Evolutionary conservation across 2,888 invertebrate genomes (phyloP), one percentile per base, ranked within the genome.

Genomic region (Pollenia amentaria): DNA sequence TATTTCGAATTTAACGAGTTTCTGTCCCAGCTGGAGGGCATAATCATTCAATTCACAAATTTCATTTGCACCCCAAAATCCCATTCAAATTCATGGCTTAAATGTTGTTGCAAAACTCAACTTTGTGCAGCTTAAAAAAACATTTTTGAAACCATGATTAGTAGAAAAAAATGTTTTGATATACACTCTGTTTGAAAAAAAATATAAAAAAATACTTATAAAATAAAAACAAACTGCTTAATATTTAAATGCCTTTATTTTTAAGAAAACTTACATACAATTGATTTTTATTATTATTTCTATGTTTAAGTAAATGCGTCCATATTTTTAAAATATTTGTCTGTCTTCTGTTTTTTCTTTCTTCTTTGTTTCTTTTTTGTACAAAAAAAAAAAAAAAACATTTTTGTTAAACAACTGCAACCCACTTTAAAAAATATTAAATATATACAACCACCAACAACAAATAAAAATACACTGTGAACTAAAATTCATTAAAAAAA

Each of bases 251-350:
- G 83, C 65, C 73, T 67, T 79, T 62, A 79, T 60, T 73, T 84
- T 73, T 75, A 84, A 79, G 84, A 72, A 76, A n/a, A 80, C 11
- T 40, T 73, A 60, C 16, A 29, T 29, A 29, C 29, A 29, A 76
- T 62, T 44, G 18, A 57, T 55, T 65, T 78, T 77, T 64, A 69
- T 67, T 82, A 82, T 72, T 40, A 57, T 84, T 65, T 73, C 65
- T 84, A 82, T 84, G 79, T 77, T 87, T 78, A 86, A 70, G 70
- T 84, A 76, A 81, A 81, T 57, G 84, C 75, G 84, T 86, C 62
- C 82, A 88, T 88, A 86, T 87, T 85, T 88, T 85, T 79, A 83
- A 87, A 84, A 79, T 85, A 82, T 85, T 87, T 78, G 81, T 87
- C 85, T 85, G 73, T 79, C 48, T 84, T 78, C 69, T 81, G 80